Conservation (phyloP, 2,113 vertebrate genomes). For the Apteryx owenii region DNA sequence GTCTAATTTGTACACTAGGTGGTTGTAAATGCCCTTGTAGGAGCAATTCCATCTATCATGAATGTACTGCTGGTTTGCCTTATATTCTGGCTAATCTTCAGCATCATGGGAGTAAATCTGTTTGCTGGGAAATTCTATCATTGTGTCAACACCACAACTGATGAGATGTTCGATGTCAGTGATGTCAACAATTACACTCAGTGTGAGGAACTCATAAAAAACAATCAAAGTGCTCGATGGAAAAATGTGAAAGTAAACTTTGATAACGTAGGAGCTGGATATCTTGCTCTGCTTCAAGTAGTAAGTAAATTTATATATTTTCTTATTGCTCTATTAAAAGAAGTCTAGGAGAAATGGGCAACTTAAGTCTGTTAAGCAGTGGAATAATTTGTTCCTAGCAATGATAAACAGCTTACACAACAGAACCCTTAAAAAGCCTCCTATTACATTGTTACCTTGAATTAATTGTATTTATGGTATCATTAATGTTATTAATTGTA, state of each 20-base stretch:
- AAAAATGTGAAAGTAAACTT: slow-evolving; percentile 94
- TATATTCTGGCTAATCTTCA: slow-evolving; percentile 99
- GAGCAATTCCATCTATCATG: slow-evolving; percentile 98
- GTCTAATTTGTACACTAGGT: slow-evolving; percentile 80
- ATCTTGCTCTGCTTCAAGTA: slow-evolving; percentile 95
- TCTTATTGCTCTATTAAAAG: background rate
- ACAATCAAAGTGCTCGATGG: slow-evolving; percentile 82
- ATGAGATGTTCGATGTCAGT: slow-evolving; percentile 37
- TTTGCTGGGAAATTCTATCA: slow-evolving; percentile 92
- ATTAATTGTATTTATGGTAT: too few relatives aligned
- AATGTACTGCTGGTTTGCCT: slow-evolving; percentile 98
- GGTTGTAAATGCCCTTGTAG: slow-evolving; percentile 96
- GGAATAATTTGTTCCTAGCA: background rate
- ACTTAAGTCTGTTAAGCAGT: background rate
- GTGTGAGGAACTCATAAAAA: slow-evolving; percentile 78
- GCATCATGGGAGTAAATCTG: slow-evolving; percentile 98
- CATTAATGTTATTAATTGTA: background rate
- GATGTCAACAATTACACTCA: slow-evolving; percentile 76
- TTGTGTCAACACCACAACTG: slow-evolving; percentile 83
- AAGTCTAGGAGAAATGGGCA: background rate
- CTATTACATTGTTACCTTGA: background rate
- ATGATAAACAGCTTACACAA: background rate
- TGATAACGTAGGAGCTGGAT: slow-evolving; percentile 95
- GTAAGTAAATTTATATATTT: slow-evolving; percentile 79
- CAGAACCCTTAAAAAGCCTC: background rate